Percentiles rank a stretch among this genome's conserved stretches.
phyloP scores from a whole-genome alignment of 2,797 vertebrate species.

The Galago senegalensis region DNA sequence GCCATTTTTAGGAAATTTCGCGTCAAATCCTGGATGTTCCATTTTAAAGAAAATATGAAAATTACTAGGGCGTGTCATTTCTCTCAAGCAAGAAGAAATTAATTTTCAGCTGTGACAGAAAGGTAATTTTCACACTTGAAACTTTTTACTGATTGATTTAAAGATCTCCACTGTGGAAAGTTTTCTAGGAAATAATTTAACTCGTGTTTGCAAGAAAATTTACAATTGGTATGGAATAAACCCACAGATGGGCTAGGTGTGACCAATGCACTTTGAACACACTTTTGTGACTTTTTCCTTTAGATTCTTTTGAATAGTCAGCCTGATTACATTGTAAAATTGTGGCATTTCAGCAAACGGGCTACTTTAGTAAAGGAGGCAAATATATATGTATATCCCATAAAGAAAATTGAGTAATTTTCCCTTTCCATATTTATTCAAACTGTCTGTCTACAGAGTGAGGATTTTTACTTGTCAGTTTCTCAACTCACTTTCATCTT shows the following conservation, averaged over 20 bases:
- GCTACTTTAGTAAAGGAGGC: slow-evolving; percentile 23
- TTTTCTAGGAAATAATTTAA: slow-evolving; percentile 84
- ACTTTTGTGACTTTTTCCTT: background rate
- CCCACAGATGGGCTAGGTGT: slow-evolving; percentile 25
- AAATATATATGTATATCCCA: background rate
- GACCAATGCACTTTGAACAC: background rate
- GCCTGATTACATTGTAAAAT: slow-evolving; percentile 15
- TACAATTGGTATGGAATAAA: slow-evolving; percentile 73
- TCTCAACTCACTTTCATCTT: slow-evolving; percentile 36
- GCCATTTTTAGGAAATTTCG: slow-evolving; percentile 91
- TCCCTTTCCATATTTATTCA: background rate
- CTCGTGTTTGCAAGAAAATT: slow-evolving; percentile 75
- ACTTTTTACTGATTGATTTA: slow-evolving; percentile 85
- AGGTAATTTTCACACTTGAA: slow-evolving; percentile 85
- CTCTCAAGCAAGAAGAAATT: slow-evolving; percentile 89
- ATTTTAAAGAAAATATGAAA: slow-evolving; percentile 93
- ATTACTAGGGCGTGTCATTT: slow-evolving; percentile 94
- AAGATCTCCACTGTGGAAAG: slow-evolving; percentile 79
- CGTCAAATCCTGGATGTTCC: slow-evolving; percentile 87
- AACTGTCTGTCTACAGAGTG: background rate
- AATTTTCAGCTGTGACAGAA: slow-evolving; percentile 85
- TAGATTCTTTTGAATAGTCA: background rate
- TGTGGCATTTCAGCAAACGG: slow-evolving; percentile 24
- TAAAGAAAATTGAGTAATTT: slow-evolving; percentile 28
- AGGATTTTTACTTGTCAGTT: slow-evolving; percentile 50